Conservation (phyloP, 2,113 vertebrate genomes). For the Crypturellus undulatus region DNA sequence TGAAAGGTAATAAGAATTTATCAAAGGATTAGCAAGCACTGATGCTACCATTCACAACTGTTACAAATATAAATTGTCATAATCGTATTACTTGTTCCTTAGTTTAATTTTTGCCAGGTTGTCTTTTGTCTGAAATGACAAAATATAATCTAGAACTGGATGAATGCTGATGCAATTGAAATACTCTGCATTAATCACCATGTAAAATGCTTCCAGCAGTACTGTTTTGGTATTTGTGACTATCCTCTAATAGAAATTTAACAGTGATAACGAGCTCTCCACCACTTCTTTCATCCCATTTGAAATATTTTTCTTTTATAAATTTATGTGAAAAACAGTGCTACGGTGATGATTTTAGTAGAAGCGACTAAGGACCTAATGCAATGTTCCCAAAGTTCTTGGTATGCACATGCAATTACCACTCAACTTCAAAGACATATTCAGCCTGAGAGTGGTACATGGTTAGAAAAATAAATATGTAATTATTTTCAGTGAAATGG, state of each 20-base stretch:
- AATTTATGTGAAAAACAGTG: not conserved
- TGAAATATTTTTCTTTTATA: not conserved
- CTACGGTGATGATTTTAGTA: not conserved
- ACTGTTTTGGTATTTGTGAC: not conserved
- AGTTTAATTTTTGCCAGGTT: slow-evolving; percentile 33
- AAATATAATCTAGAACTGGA: not conserved
- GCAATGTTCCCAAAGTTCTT: not conserved
- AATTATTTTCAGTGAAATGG: not conserved
- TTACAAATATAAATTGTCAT: slow-evolving; percentile 20
- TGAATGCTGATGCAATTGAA: slow-evolving; percentile 40
- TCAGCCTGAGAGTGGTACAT: not conserved
- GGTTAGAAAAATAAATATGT: not conserved
- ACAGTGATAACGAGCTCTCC: not conserved
- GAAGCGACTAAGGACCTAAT: not conserved
- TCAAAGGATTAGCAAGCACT: slow-evolving; percentile 55
- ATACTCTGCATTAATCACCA: not conserved
- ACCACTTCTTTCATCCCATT: not conserved
- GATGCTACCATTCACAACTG: slow-evolving; percentile 22
- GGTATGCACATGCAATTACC: not conserved
- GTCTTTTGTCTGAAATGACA: slow-evolving; percentile 42
- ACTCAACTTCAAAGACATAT: not conserved
- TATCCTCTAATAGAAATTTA: not conserved
- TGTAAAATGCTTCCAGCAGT: not conserved
- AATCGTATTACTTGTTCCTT: not conserved
- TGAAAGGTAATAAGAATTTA: slow-evolving; percentile 60